Base-by-base conservation (phyloP, 2,797 vertebrate species). In the Hafferia zeledoni region DNA sequence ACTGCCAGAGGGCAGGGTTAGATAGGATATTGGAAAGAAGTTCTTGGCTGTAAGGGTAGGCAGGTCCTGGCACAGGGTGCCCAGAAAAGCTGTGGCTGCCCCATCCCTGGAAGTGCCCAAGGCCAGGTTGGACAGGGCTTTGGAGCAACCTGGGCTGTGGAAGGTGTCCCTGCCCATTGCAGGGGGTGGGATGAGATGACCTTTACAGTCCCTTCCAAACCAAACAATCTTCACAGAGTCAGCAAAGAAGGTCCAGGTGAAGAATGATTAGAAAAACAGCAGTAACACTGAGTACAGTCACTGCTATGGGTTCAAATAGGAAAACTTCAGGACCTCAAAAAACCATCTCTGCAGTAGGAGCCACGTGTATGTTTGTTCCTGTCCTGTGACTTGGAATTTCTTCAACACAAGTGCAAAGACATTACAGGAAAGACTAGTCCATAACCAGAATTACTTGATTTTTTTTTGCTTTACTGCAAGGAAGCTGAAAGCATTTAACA, bases 131-230 rank as follows among this genome's bases (percentile, higher is more conserved):
- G 69, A 31, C 9, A 22, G 77, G 61, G 47, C 20, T 74, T 2
- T 2, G 74, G 75, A 56, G 63, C 70, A 49, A 11, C 64, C 78
- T 76, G 71, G 71, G 56, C 17, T 25, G n/a, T 77, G 79, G 50
- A 0, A 83, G 71, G 27, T 12, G 56, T n/a, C 49, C 56, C 49
- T 82, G 63, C 4, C 31, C 64, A 44, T 12, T 49, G 43, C 27
- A 9, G 35, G 31, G 19, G 17, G 3, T 28, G 56, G 56, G 0
- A 25, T 6, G 11, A 23, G 49, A 0, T n/a, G 47, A 4, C 7
- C 0, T 83, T 57, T 2, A 0, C 52, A 1, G 44, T 76, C 17
- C 11, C 5, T 70, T 8, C 37, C 87, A 63, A 64, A 4, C 14
- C 50, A 52, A 63, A n/a, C 17, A 50, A 11, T n/a, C 69, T 85